Percentiles rank a stretch among this genome's conserved stretches.
Conservation (phyloP, 2,888 invertebrate species). For the Eupithecia exiguata region DNA sequence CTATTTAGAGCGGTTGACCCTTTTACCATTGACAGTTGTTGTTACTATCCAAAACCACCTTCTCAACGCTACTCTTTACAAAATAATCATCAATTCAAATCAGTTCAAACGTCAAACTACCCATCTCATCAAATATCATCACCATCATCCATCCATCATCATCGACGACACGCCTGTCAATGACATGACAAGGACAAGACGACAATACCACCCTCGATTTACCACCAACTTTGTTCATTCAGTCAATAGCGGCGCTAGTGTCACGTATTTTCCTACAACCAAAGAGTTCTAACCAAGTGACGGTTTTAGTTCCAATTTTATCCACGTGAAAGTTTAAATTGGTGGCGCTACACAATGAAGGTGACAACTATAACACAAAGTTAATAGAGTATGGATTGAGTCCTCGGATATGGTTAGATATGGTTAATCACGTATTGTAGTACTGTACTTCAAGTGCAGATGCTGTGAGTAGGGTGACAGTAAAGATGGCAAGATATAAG, state of each 20-base stretch:
- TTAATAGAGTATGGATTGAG: conserved; percentile 41
- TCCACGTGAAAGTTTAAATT: neutral
- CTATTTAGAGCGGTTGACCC: too few species aligned
- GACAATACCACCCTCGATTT: neutral
- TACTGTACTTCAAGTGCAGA: conserved; percentile 61
- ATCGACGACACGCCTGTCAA: conserved; percentile 11
- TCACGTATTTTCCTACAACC: neutral
- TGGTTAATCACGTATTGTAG: conserved; percentile 78
- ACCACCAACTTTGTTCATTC: conserved; percentile 3
- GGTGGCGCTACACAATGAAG: neutral
- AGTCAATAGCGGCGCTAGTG: neutral
- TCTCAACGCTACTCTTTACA: neutral
- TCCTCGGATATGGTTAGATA: conserved; percentile 67
- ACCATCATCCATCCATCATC: conserved; percentile 57
- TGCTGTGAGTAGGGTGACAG: conserved; percentile 25
- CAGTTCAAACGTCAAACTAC: neutral
- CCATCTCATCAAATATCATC: neutral
- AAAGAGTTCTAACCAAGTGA: neutral
- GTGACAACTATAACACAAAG: conserved; percentile 1
- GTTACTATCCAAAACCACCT: neutral
- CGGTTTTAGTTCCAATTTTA: neutral
- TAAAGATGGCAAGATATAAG: neutral
- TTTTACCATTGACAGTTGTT: too few species aligned
- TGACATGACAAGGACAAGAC: neutral
- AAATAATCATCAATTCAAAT: conserved; percentile 12